Conservation (phyloP, 2,888 invertebrate species). For the Xylocampa areola region DNA sequence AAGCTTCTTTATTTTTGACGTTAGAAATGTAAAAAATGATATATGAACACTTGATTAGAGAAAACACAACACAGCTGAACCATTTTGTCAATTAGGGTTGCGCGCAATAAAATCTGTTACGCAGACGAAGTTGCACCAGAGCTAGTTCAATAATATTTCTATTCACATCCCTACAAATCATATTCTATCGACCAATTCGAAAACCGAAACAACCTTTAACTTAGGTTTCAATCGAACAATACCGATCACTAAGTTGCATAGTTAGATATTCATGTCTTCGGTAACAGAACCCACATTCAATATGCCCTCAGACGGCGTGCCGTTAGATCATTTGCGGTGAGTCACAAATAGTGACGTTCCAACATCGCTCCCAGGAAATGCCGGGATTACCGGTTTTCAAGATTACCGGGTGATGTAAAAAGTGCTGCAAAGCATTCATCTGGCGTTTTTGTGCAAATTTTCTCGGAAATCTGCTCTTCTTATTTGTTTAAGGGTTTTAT, state of each 20-base stretch:
- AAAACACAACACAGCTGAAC: too few species aligned
- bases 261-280: conserved; percentile 39
- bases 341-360: conserved; percentile 49
- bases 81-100: too few species aligned
- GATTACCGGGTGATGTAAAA: conserved; percentile 8
- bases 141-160: neutral
- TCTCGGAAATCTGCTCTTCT: neutral
- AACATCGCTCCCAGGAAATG: conserved; percentile 24
- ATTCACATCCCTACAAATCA: neutral
- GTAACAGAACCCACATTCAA: conserved; percentile 58
- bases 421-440: conserved; percentile 7
- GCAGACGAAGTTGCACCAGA: too few species aligned
- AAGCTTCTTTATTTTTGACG: too few species aligned
- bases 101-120: too few species aligned
- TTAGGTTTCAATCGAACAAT: conserved; percentile 17
- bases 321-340: conserved; percentile 71
- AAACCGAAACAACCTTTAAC: neutral
- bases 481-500: too few species aligned
- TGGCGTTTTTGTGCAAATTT: conserved; percentile 2
- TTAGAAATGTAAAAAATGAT: too few species aligned
- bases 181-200: neutral
- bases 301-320: conserved; percentile 55
- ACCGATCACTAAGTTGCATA: conserved; percentile 19
- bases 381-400: conserved; percentile 15
- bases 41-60: too few species aligned